These are phyloP conservation scores for Lissocephala sabroskyi DNA, from an alignment of 2,888 invertebrate species.

Conservation along the genomic window DNA sequence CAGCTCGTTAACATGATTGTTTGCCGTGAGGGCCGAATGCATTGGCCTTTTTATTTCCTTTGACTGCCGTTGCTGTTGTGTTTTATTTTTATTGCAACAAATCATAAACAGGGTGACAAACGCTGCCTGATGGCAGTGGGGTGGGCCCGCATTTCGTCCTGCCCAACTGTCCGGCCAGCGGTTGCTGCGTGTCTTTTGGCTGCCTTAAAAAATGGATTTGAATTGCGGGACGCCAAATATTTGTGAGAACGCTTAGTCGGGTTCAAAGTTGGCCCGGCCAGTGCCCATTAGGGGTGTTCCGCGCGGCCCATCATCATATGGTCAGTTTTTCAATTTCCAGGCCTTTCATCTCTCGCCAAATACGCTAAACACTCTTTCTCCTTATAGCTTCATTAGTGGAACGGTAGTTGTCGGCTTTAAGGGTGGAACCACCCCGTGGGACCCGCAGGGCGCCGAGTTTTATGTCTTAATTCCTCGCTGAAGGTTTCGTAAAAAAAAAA, in stretches of 20 bases:
- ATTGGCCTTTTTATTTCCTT: slow-evolving; percentile 39
- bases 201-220: slow-evolving; percentile 19
- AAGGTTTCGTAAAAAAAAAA: slow-evolving; percentile 19
- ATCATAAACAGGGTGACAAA: slow-evolving; percentile 7
- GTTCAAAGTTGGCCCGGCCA: slow-evolving; percentile 25
- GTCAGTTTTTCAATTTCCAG: slow-evolving; percentile 42
- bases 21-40: slow-evolving; percentile 33
- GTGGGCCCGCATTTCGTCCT: slow-evolving; percentile 31
- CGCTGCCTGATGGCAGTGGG: slow-evolving; percentile 19
- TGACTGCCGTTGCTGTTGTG: slow-evolving; percentile 4
- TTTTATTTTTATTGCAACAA: slow-evolving; percentile 1
- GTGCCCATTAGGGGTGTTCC: slow-evolving; percentile 13
- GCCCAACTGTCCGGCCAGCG: slow-evolving; percentile 27
- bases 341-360: slow-evolving; percentile 25
- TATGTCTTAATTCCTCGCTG: slow-evolving; percentile 51
- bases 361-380: slow-evolving; percentile 41
- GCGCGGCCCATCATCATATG: slow-evolving; percentile 36
- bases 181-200: slow-evolving; percentile 37
- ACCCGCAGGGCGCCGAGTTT: slow-evolving; percentile 11
- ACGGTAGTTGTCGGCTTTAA: slow-evolving; percentile 27
- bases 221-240: slow-evolving; percentile 37
- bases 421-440: not conserved
- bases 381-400: slow-evolving; percentile 50
- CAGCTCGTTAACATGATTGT: slow-evolving; percentile 61
- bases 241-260: slow-evolving; percentile 30